Evolutionary conservation across 2,113 vertebrate species (phyloP), one percentile per base, ranked within the genome.

Genomic region (Canis aureus): DNA sequence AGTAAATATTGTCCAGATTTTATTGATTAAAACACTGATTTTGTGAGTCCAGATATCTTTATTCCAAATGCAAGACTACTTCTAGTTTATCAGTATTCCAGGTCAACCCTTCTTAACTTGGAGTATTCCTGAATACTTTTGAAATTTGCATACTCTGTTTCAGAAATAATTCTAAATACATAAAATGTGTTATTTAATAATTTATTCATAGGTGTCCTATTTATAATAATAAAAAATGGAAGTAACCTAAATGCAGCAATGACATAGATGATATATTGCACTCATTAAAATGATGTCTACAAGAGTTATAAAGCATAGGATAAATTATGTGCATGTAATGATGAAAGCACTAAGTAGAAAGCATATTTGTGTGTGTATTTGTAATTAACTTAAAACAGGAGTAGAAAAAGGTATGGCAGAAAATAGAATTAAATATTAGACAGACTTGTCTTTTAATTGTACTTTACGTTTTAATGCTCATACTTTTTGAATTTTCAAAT

Each of bases 161-260:
- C 38, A 88, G 43, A 91, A 97, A 84, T 66, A 78, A n/a, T 86
- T 91, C 11, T 80, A 81, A 86, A 71, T 57, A 67, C 29, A 84
- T 15, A 59, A 71, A 64, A 60, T 87, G 11, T 49, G 49, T 62
- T 78, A 62, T 27, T 15, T 6, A 80, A 66, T 71, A 69, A 88
- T 93, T 93, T 95, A 17, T 51, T 97, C 16, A 85, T 59, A 80
- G 17, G 17, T 81, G 1, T 89, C 22, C 6, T 55, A 32, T 78
- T 93, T 69, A 29, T 69, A 96, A 51, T 73, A 85, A 95, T 76
- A 83, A 93, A 66, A 91, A 91, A 35, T 76, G 3, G 13, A 71
- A 93, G 83, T 38, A 27, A 43, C 60, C 2, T 62, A 93, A 73
- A 83, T 27, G 22, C 3, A 64, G 17, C 17, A 84, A 80, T 69